Conservation (phyloP, 2,797 vertebrate genomes). For the Pachyuromys duprasi region DNA sequence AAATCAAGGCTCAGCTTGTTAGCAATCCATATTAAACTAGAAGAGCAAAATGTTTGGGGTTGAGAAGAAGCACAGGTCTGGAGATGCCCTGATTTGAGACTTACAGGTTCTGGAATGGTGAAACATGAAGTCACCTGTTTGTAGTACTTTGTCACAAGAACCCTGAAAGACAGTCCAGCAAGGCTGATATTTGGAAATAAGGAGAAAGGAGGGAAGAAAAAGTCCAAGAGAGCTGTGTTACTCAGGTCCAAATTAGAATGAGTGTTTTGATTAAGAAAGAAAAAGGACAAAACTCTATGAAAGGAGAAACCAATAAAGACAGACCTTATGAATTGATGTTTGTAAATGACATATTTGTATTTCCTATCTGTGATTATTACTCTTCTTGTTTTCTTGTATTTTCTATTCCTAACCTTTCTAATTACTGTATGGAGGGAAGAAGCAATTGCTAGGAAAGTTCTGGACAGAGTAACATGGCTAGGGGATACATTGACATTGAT, state of each 20-base stretch:
- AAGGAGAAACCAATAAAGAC: background rate
- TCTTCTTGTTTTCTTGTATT: background rate
- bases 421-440: background rate
- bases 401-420: conserved; percentile 24
- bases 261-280: conserved; percentile 17
- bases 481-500: background rate
- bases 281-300: background rate
- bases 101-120: background rate
- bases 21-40: background rate
- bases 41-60: background rate
- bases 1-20: background rate
- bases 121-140: background rate
- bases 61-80: background rate
- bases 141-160: background rate
- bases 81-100: background rate
- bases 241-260: conserved; percentile 52
- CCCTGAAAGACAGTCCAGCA: background rate
- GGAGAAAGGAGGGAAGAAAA: background rate
- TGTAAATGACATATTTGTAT: conserved; percentile 29
- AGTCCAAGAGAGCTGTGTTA: conserved; percentile 58
- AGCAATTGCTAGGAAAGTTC: background rate
- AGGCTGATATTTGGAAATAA: background rate
- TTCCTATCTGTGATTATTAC: background rate
- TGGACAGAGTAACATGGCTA: conserved; percentile 32
- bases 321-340: background rate